Conservation (phyloP, 2,888 invertebrate genomes). For the Trichopria drosophilae region DNA sequence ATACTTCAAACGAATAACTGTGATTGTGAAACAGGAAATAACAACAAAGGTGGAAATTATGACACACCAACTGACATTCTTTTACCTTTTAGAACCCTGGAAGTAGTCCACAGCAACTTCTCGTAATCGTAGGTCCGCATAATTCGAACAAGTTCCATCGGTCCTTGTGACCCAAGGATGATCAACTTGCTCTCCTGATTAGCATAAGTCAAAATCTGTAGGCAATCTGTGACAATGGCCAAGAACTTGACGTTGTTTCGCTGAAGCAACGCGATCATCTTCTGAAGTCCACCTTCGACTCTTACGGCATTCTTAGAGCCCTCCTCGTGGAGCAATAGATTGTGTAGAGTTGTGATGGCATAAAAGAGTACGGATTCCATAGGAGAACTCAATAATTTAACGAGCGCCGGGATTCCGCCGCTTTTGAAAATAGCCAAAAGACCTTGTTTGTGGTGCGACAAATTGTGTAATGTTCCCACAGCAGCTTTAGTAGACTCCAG, state of each 20-base stretch:
- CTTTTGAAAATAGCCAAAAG: slow-evolving; percentile 97
- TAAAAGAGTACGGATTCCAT: slow-evolving; percentile 97
- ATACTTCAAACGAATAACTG: no score
- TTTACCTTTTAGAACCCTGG: slow-evolving; percentile 89
- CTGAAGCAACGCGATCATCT: slow-evolving; percentile 95
- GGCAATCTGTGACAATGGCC: slow-evolving; percentile 98
- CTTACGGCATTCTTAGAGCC: slow-evolving; percentile 98
- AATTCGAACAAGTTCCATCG: slow-evolving; percentile 93
- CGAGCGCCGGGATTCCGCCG: slow-evolving; percentile 96
- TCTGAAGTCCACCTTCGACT: slow-evolving; percentile 95
- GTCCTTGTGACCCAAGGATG: slow-evolving; percentile 94
- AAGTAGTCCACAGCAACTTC: slow-evolving; percentile 98
- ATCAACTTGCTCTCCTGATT: slow-evolving; percentile 98
- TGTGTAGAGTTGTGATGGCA: slow-evolving; percentile 98
- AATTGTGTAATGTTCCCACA: slow-evolving; percentile 95
- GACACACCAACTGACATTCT: no score
- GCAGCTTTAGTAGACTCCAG: slow-evolving; percentile 95
- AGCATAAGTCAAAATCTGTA: slow-evolving; percentile 96
- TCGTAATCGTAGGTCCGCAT: slow-evolving; percentile 97
- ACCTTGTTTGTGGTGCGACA: slow-evolving; percentile 94
- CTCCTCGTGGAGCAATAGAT: slow-evolving; percentile 94
- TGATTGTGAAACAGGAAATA: no score
- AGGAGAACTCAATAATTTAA: slow-evolving; percentile 92
- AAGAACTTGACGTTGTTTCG: slow-evolving; percentile 97
- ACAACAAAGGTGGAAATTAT: no score